Percentiles rank a stretch among this genome's conserved stretches.
phyloP scores from a whole-genome alignment of 2,797 vertebrate genomes.

The Emys orbicularis region DNA sequence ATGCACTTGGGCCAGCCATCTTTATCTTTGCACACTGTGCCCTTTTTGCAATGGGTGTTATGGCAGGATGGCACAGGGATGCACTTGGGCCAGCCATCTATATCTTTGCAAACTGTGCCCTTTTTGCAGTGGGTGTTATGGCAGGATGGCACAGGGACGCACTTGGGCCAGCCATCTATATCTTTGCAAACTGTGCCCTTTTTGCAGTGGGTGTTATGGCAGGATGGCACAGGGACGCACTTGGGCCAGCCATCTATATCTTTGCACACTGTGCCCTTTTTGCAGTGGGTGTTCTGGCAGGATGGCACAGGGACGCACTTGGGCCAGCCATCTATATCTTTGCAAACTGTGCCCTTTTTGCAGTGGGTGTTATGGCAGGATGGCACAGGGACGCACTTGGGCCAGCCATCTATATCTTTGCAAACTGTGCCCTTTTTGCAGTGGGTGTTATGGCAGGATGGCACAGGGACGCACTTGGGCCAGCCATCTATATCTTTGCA shows the following conservation, averaged over 20 bases:
- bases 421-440: too few relatives aligned
- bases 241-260: not conserved
- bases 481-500: not conserved
- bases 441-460: too few relatives aligned
- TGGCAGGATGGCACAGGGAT: not conserved
- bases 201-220: not conserved
- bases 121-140: not conserved
- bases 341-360: not conserved
- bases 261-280: not conserved
- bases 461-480: not conserved
- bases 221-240: not conserved
- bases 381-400: too few relatives aligned
- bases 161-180: not conserved
- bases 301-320: too few relatives aligned
- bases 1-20: too few relatives aligned
- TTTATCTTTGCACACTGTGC: too few relatives aligned
- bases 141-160: not conserved
- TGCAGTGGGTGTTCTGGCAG: not conserved
- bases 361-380: too few relatives aligned
- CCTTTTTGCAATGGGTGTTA: too few relatives aligned
- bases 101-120: not conserved
- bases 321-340: not conserved
- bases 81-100: not conserved
- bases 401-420: too few relatives aligned
- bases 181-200: not conserved